Base-by-base conservation (phyloP, 2,797 vertebrate genomes). In the Rhadinocentrus ornatus region DNA sequence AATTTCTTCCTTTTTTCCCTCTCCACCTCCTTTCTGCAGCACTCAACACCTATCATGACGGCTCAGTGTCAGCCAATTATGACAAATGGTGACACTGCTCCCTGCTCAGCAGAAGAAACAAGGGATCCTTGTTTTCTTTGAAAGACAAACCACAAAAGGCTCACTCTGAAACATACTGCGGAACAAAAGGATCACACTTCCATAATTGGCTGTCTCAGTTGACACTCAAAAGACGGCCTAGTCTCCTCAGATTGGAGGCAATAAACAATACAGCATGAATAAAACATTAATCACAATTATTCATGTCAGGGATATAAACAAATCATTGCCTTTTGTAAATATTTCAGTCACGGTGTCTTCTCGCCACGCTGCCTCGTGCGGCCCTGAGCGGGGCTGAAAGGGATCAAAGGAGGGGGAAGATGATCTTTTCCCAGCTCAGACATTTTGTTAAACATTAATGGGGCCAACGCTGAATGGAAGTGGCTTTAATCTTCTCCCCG, bases 371-470 rank as follows among this genome's bases (percentile, higher is more conserved):
- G 70, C 58, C 64, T 54, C 55, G 84, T 76, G 82, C 79, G 82
- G 82, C 83, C 79, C 76, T 57, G 59, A 62, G 84, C 61, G 52
- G 61, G 71, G 69, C 62, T 84, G 83, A 80, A 84, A 80, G 64
- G 64, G 74, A 85, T 85, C 73, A 83, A 59, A 46, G 61, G 66
- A 65, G 74, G 53, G 65, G 70, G 58, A 39, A 48, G 75, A 27
- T 71, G 77, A 85, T 88, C 71, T 78, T 48, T 71, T 74, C 61
- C 18, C 11, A 58, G 80, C 79, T 64, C 26, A 34, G 72, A 81
- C 65, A 37, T 89, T 92, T 87, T 90, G 89, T 91, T 89, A 84
- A 88, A 86, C 89, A 91, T 90, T 90, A 90, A 90, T 85, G 75
- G 75, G 78, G 80, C 71, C 77, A 90, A 66, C 15, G 39, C 72